A percentile compares a stretch with the other conserved stretches of the same genome.
Conservation (phyloP, 1,140 invertebrate species). For the Euura lappo region DNA sequence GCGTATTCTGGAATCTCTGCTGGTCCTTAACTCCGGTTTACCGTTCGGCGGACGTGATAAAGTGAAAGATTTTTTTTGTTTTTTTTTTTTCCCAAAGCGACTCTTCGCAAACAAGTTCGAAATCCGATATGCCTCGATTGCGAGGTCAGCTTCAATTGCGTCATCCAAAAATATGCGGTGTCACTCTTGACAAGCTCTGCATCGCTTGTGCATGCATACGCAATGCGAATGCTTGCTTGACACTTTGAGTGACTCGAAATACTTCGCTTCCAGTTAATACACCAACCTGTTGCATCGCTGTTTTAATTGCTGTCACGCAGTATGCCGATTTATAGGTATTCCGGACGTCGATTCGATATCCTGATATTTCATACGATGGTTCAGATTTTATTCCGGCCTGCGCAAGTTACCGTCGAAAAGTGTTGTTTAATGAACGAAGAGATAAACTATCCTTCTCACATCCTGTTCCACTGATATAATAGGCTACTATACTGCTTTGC, state of each 20-base stretch:
- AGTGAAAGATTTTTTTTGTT: neutral
- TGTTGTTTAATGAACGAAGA: too few species aligned
- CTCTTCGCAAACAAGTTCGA: neutral
- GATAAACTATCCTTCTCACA: too few species aligned
- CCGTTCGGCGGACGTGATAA: neutral
- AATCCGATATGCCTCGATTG: conserved; percentile 6
- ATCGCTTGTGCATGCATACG: neutral
- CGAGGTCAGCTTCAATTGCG: neutral
- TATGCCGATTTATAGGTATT: too few species aligned
- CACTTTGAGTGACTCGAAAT: neutral
- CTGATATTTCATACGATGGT: neutral
- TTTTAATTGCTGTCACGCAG: neutral
- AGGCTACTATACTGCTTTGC: too few species aligned
- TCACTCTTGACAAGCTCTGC: conserved; percentile 4
- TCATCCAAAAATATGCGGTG: neutral
- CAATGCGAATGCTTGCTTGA: neutral
- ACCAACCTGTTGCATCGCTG: neutral
- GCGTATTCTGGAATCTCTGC: too few species aligned
- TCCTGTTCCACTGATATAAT: too few species aligned
- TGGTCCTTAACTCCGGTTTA: too few species aligned
- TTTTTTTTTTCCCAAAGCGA: neutral
- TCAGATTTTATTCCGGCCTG: neutral
- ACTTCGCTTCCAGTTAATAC: conserved; percentile 5
- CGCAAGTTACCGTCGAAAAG: too few species aligned
- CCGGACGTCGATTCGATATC: neutral